A percentile compares a stretch with the other conserved stretches of the same genome.
These are phyloP conservation scores for Brachyrhaphis roseni DNA, from an alignment of 2,797 vertebrate genomes.

Conservation along the genomic window DNA sequence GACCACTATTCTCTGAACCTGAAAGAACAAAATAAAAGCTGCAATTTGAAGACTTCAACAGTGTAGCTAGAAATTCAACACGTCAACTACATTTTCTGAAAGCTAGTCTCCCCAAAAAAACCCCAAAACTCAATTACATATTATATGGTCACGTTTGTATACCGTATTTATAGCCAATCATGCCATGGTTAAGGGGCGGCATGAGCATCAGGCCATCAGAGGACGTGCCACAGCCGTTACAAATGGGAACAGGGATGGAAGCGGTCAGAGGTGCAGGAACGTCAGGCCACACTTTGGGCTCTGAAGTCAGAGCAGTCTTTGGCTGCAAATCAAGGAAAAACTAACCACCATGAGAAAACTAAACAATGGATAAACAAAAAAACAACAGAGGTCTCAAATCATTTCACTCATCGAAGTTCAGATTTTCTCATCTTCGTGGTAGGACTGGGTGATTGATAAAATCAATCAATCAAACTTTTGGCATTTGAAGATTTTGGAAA, in stretches of 20 bases:
- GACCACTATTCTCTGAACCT: slow-evolving; percentile 87
- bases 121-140: slow-evolving; percentile 1
- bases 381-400: neutral
- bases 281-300: slow-evolving; percentile 90
- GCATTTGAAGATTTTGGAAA: too few species aligned
- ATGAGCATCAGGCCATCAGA: slow-evolving; percentile 84
- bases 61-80: neutral
- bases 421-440: neutral
- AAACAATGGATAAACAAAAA: neutral
- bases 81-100: neutral
- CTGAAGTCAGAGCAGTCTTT: slow-evolving; percentile 80
- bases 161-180: slow-evolving; percentile 86
- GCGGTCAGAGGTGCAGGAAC: slow-evolving; percentile 86
- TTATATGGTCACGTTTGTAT: slow-evolving; percentile 20
- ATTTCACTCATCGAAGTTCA: neutral
- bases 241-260: slow-evolving; percentile 85
- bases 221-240: slow-evolving; percentile 91
- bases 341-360: neutral
- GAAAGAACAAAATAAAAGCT: neutral
- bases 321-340: slow-evolving; percentile 74
- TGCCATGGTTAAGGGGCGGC: slow-evolving; percentile 81
- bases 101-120: too few species aligned
- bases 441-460: neutral
- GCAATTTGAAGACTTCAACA: neutral
- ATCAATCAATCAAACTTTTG: too few species aligned